Conservation (phyloP, 2,888 invertebrate species). For the Ochropacha duplaris region DNA sequence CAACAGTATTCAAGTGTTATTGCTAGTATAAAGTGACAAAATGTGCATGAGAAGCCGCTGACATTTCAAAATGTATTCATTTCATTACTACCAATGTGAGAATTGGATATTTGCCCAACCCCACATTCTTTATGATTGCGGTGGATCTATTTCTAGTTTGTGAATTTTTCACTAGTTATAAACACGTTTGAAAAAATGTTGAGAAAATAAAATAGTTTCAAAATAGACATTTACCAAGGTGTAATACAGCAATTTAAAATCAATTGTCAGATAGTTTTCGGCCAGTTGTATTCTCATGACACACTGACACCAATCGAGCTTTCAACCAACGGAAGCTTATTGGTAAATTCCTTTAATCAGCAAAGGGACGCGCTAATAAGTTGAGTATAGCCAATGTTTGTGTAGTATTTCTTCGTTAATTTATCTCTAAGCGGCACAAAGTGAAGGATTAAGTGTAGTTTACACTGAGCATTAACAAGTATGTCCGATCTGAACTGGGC, state of each 20-base stretch:
- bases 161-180: background rate
- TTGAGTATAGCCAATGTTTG: conserved; percentile 57
- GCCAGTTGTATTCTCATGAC: conserved; percentile 42
- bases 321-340: conserved; percentile 33
- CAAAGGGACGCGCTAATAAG: conserved; percentile 55
- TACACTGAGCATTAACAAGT: conserved; percentile 63
- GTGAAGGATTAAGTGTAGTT: conserved; percentile 75
- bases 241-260: too few species aligned
- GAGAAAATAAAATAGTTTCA: background rate
- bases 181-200: background rate
- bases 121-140: conserved; percentile 21
- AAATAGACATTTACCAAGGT: background rate
- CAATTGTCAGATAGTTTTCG: conserved; percentile 6
- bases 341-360: conserved; percentile 49
- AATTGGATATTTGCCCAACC: conserved; percentile 26
- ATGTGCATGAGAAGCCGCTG: conserved; percentile 48
- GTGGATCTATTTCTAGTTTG: conserved; percentile 5
- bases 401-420: conserved; percentile 69
- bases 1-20: background rate
- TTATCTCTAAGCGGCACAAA: conserved; percentile 71
- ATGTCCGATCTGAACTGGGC: conserved; percentile 65
- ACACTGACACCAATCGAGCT: conserved; percentile 48
- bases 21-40: conserved; percentile 14
- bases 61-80: conserved; percentile 46
- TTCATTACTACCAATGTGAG: conserved; percentile 28